A percentile compares a stretch with the other conserved stretches of the same genome.
These are phyloP conservation scores for Pristionchus mayeri DNA, from an alignment of 2,888 invertebrate genomes.

Conservation along the genomic window DNA sequence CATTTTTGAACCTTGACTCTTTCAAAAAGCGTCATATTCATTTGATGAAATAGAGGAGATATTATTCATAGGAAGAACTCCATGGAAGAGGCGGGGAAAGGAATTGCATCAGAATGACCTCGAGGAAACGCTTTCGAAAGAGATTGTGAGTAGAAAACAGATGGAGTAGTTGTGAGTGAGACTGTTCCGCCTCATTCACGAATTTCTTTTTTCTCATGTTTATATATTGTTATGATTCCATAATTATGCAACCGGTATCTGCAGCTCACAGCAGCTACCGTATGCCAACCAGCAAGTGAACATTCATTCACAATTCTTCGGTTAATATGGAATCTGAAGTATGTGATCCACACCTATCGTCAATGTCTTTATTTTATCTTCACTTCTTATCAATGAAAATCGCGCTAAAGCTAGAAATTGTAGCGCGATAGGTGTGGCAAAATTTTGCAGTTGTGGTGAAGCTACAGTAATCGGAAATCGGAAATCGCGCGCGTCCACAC, in stretches of 20 bases:
- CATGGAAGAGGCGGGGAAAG: not conserved
- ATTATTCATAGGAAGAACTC: no score
- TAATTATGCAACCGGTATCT: not conserved
- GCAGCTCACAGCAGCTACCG: not conserved
- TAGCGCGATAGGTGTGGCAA: not conserved
- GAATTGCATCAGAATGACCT: slow-evolving; percentile 10
- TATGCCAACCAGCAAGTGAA: not conserved
- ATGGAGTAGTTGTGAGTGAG: not conserved
- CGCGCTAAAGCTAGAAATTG: not conserved
- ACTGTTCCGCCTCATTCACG: not conserved
- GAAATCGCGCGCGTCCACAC: not conserved
- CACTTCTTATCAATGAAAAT: slow-evolving; percentile 2
- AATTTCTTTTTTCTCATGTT: not conserved
- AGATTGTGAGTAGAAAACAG: not conserved
- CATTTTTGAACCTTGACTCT: not conserved
- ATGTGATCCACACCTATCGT: slow-evolving; percentile 2
- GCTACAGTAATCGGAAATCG: not conserved
- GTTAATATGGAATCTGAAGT: not conserved
- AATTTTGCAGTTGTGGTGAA: not conserved
- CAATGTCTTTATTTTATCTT: not conserved
- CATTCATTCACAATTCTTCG: not conserved
- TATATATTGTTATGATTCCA: not conserved
- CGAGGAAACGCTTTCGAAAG: not conserved
- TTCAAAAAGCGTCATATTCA: no score
- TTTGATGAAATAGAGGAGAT: slow-evolving; percentile 11